Base-by-base conservation (phyloP, 2,797 vertebrate genomes). In the Alosa sapidissima region DNA sequence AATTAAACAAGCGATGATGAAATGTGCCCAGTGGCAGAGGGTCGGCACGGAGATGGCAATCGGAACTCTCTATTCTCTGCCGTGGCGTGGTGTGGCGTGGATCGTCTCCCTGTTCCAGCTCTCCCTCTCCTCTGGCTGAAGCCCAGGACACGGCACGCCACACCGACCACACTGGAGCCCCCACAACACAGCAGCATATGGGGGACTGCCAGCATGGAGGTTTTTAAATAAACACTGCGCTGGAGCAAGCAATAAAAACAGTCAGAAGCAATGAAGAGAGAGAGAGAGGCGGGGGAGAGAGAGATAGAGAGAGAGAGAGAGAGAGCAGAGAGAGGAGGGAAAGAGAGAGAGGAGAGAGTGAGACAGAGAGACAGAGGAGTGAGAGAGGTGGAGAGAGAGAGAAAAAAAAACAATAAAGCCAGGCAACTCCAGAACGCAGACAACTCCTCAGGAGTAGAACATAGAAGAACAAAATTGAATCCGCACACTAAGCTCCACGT, bases 1-100 rank as follows among this genome's bases (percentile, higher is more conserved):
- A 94, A 95, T 95, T 95, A 95, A 93, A 88, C 62, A 65, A 91
- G 89, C 89, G 87, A 89, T 89, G 91, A 92, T 93, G 93, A 94
- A 94, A 93, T 92, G 94, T 93, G 93, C 93, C 94, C 68, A 45
- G 36, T 75, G 68, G 68, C 68, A 75, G 68, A 45, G 68, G 68
- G 36, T 75, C 16, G 33, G 36, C 68, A 75, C 14, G 68, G 68
- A 36, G 33, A 75, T 75, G 68, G 13, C 68, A 75, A 41, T 41
- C 68, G 16, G 33, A 75, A 19, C 3, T 36, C 13, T 75, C 33
- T 41, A 16, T 41, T 19, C 68, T 68, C 62, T 9, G 28, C 28
- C 62, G 10, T 36, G 28, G 62, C 36, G 13, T 19, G 3, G 2
- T 14, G 19, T 55, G 5, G 54, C 16, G 13, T 58, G 55, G 52